These are phyloP conservation scores for Elephantulus edwardii DNA, from an alignment of 2,113 vertebrate species.

Conservation along the genomic window DNA sequence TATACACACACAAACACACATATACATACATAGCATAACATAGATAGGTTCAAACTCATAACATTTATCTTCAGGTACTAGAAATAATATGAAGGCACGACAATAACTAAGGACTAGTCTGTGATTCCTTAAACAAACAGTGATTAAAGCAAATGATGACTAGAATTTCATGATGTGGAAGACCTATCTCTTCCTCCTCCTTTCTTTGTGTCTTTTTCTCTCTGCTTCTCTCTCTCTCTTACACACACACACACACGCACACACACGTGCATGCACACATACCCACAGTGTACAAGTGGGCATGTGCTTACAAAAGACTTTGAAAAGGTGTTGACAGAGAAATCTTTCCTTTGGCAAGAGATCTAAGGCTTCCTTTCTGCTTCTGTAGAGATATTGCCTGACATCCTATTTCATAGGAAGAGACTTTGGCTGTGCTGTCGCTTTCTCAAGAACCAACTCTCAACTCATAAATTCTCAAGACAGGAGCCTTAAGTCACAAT, in stretches of 20 bases:
- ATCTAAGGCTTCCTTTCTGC: background rate
- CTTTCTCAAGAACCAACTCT: background rate
- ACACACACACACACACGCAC: background rate
- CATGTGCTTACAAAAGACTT: background rate
- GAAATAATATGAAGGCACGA: background rate
- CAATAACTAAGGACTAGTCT: too few species aligned
- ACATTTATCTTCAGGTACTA: background rate
- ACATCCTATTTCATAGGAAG: background rate
- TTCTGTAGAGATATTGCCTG: background rate
- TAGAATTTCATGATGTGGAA: too few species aligned
- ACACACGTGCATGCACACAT: background rate
- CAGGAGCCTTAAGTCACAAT: background rate
- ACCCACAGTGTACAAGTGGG: background rate
- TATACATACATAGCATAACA: background rate
- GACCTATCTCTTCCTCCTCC: too few species aligned
- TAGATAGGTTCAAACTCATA: background rate
- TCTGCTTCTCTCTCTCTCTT: too few species aligned
- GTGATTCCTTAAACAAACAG: too few species aligned
- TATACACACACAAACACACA: too few species aligned
- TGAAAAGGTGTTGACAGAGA: background rate
- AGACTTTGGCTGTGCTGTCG: background rate
- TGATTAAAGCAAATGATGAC: too few species aligned
- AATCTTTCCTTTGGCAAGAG: background rate
- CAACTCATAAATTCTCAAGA: background rate
- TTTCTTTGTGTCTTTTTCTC: too few species aligned